Base-by-base conservation (phyloP, 2,797 vertebrate genomes). In the Acanthis flammea region DNA sequence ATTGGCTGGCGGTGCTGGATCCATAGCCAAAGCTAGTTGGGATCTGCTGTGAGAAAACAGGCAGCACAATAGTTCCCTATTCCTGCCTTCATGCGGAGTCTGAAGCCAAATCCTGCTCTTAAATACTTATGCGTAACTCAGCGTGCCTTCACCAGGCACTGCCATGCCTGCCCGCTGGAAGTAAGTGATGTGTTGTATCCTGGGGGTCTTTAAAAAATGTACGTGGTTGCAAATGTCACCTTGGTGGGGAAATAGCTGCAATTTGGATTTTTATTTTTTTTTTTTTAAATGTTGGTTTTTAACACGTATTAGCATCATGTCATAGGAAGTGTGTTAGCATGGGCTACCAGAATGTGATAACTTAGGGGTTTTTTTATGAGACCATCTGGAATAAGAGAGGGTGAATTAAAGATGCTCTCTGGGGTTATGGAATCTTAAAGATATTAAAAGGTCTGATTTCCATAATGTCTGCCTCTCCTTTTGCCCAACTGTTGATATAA, bases 401-500 rank as follows among this genome's bases (percentile, higher is more conserved):
- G 87, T 94, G 94, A 96, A 94, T 84, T 96, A 96, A 95, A 95
- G 94, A 94, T 94, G 76, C 91, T 96, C 94, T 96, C 85, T 76
- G 67, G 92, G 91, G 94, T 97, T 94, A 92, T 91, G 77, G 95
- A 95, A 96, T 92, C 85, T 90, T 94, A 86, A 96, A 94, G 92
- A 92, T 95, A 90, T 94, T 92, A 92, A 93, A 94, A 95, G 82
- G 89, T 90, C 82, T 96, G 92, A 96, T 96, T 96, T 96, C 95
- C 94, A 95, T 96, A 96, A 96, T 96, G 94, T 76, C 91, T 95
- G 90, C 91, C 82, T 94, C 85, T 92, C 91, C 90, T 77, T 93
- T 95, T 92, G 92, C 92, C 95, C 92, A 96, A 95, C 92, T 95
- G 92, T 97, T 97, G 95, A 94, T 97, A 97, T 95, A 96, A 95